phyloP scores from a whole-genome alignment of 2,888 invertebrate species.

The Conomelus anceps region DNA sequence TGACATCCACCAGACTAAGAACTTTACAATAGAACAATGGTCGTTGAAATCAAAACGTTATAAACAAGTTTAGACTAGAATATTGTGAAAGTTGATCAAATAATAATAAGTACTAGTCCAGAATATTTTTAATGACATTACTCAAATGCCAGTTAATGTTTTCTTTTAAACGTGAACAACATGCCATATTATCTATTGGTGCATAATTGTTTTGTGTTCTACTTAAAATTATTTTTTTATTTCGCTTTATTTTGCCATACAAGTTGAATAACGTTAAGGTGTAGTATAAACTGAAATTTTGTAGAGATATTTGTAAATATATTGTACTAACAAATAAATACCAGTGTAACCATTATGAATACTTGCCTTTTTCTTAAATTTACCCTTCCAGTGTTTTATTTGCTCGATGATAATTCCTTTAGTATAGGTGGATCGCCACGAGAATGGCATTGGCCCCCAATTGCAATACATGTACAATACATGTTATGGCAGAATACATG shows the following conservation, averaged over 20 bases:
- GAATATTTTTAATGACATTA: neutral
- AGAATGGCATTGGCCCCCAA: too few relatives aligned
- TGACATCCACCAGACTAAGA: neutral
- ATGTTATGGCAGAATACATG: too few relatives aligned
- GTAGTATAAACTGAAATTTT: slow-evolving; percentile 15
- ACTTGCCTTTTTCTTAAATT: neutral
- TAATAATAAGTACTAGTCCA: neutral
- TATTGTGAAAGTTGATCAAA: neutral
- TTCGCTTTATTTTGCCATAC: neutral
- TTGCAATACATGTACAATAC: too few relatives aligned
- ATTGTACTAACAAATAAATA: slow-evolving; percentile 33
- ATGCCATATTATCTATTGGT: neutral
- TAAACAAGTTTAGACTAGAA: neutral
- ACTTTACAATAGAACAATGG: neutral
- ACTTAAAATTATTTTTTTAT: neutral
- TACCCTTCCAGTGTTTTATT: neutral
- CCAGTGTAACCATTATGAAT: slow-evolving; percentile 16
- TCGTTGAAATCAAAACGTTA: neutral
- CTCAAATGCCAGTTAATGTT: neutral
- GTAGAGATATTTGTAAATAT: slow-evolving; percentile 34
- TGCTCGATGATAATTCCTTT: neutral
- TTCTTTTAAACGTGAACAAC: neutral
- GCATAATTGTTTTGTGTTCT: neutral
- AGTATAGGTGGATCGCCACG: too few relatives aligned
- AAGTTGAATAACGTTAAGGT: neutral